Evolutionary conservation across 2,888 invertebrate species (phyloP).

Genomic region (Mimachlamys varia): DNA sequence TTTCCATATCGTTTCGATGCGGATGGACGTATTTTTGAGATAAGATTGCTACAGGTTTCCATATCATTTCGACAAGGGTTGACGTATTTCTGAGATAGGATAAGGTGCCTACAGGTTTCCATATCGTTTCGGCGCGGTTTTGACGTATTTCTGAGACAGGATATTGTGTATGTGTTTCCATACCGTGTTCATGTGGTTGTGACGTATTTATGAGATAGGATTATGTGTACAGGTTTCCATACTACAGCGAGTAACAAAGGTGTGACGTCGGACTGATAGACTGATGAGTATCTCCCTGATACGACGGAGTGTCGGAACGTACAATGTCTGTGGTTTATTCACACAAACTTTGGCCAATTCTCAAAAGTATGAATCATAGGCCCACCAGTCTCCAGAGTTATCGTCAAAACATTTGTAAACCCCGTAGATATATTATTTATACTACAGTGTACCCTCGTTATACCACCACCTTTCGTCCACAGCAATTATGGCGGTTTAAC

Average conservation of each 20-base stretch:
- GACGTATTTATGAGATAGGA: not conserved
- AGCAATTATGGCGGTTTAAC: too few species aligned
- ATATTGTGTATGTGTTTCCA: not conserved
- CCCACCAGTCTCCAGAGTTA: not conserved
- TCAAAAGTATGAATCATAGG: constrained; percentile 11
- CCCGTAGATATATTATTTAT: too few species aligned
- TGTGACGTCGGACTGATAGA: constrained; percentile 7
- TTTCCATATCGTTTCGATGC: not conserved
- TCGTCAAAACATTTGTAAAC: not conserved
- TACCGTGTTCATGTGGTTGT: not conserved
- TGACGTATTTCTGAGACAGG: not conserved
- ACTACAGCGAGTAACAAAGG: not conserved
- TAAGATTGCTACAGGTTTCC: not conserved
- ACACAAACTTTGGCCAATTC: constrained; percentile 11
- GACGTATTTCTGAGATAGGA: too few species aligned
- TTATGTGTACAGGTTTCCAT: not conserved
- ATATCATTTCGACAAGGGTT: not conserved
- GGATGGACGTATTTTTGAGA: too few species aligned
- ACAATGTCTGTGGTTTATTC: not conserved
- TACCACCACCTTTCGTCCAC: too few species aligned
- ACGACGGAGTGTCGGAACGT: not conserved
- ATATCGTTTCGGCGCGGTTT: not conserved
- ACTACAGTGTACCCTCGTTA: too few species aligned
- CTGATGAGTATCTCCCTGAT: not conserved
- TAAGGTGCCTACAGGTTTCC: not conserved